Base-by-base conservation (phyloP, 1,140 invertebrate genomes). In the Ips typographus region DNA sequence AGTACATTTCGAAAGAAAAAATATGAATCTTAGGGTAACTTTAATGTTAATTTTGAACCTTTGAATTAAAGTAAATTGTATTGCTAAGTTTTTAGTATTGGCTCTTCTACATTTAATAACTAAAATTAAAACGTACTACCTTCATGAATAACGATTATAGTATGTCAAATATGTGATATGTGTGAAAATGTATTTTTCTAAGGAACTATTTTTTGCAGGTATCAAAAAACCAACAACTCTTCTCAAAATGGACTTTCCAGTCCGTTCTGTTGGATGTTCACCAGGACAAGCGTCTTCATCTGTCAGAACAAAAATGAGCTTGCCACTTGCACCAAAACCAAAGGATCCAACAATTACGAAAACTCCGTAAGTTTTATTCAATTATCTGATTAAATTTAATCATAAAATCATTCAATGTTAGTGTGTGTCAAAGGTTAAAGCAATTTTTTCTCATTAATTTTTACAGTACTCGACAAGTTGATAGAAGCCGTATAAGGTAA, bases 291-390 rank as follows among this genome's bases (percentile, higher is more conserved):
- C 73, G 1, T 56, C 74, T 6, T 59, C 69, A 57, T 43, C 73
- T 4, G 72, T 70, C 59, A 65, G 77, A 53, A 71, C 75, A 44
- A 79, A 79, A 71, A 78, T 79, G 77, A 74, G 69, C 47, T 63
- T 77, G 42, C 76, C 77, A n/a, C 69, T 74, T 55, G 65, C 73
- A 38, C 55, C 70, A 39, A 76, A 76, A 65, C 42, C 73, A 36
- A 71, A 75, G 44, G 77, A 78, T 53, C 72, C 76, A 6, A 62
- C 65, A 1, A 75, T 73, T 37, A 75, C 74, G 37, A 72, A 69
- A 71, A 73, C 75, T 38, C 72, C 75, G 77, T 78, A 66, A 71
- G 67, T 62, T 60, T 41, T 7, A 43, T 43, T 58, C 7, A 41
- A 5, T 56, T 56, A n/a, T 56, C 44, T 49, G 1, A 3, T 49